phyloP scores from a whole-genome alignment of 1,140 invertebrate species.

The Brachystomella parvula region DNA sequence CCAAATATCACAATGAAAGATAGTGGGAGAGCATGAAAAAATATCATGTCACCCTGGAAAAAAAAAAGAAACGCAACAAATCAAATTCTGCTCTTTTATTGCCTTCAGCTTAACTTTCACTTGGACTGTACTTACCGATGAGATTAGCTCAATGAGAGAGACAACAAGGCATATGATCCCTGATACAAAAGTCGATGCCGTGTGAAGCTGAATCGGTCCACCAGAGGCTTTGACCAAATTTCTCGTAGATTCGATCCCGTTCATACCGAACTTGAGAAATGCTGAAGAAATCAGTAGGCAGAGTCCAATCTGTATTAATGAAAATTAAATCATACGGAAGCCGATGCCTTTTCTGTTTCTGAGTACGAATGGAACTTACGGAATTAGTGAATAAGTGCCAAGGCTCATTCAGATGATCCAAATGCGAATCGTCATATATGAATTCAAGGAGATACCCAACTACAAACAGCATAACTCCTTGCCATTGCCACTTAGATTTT shows the following conservation, averaged over 20 bases:
- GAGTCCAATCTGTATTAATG: neutral
- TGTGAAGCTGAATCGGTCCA: neutral
- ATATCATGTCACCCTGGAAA: neutral
- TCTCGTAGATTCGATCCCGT: neutral
- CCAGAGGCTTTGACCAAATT: neutral
- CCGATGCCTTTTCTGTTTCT: neutral
- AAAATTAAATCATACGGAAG: neutral
- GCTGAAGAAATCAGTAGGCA: neutral
- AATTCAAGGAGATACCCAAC: neutral
- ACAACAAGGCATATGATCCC: neutral
- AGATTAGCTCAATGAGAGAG: neutral
- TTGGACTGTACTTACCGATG: neutral
- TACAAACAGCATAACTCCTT: neutral
- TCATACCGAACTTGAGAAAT: neutral
- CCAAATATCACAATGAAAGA: constrained; percentile 6
- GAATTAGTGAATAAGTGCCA: neutral
- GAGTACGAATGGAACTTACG: neutral
- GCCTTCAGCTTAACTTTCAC: neutral
- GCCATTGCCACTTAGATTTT: neutral
- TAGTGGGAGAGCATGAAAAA: neutral
- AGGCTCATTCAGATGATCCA: neutral
- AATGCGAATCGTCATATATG: neutral
- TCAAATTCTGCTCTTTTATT: neutral
- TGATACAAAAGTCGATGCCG: neutral
- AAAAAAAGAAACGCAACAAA: neutral